Conservation (phyloP, 2,888 invertebrate species). For the Bugula neritina region DNA sequence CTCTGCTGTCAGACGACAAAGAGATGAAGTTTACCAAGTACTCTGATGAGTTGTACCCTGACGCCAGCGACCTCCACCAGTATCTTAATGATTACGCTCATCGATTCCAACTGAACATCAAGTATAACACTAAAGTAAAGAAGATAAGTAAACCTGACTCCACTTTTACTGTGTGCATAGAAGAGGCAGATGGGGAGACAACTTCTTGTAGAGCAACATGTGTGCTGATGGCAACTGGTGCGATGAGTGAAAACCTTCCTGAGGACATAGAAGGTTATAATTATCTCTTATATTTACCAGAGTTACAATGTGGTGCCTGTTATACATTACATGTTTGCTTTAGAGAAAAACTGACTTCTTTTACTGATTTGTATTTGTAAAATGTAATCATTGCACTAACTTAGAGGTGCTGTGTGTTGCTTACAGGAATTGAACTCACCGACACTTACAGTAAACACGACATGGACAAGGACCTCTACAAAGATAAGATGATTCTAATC, state of each 20-base stretch:
- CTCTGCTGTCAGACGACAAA: constrained; percentile 27
- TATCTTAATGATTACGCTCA: constrained; percentile 14
- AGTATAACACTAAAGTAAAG: background rate
- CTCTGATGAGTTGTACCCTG: constrained; percentile 37
- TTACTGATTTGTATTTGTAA: too few relatives aligned
- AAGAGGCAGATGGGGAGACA: background rate
- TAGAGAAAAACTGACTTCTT: too few relatives aligned
- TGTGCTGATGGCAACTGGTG: constrained; percentile 28
- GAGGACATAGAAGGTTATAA: constrained; percentile 14
- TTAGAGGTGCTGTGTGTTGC: too few relatives aligned
- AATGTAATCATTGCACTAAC: too few relatives aligned
- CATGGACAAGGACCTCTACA: constrained; percentile 15
- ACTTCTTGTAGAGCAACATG: background rate
- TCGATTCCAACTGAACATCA: constrained; percentile 20
- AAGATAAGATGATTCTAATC: constrained; percentile 25
- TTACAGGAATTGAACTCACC: constrained; percentile 26
- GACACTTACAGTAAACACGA: constrained; percentile 23
- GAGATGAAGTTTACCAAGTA: constrained; percentile 34
- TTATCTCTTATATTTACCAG: too few relatives aligned
- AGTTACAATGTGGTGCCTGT: too few relatives aligned
- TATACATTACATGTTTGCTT: too few relatives aligned
- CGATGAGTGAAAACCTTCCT: constrained; percentile 25
- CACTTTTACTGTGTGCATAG: background rate
- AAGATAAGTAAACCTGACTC: background rate
- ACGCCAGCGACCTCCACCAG: constrained; percentile 28